Evolutionary conservation across 2,888 invertebrate species (phyloP).

Genomic region (Drosophila leonis): DNA sequence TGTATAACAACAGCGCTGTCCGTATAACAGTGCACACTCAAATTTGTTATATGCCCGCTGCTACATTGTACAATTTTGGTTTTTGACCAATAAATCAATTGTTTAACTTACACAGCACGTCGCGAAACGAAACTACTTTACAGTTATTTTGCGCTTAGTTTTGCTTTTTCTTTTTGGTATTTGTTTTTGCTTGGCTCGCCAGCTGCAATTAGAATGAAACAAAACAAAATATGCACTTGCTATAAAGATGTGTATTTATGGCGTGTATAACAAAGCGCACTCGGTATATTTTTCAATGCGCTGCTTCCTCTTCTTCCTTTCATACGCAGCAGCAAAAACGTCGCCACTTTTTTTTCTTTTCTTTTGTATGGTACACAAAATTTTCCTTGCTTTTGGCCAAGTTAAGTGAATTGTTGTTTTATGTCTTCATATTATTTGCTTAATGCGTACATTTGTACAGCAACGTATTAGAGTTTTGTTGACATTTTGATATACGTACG

Average conservation of each 20-base stretch:
- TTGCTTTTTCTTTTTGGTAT: not conserved
- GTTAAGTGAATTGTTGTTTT: not conserved
- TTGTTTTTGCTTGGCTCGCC: conserved; percentile 16
- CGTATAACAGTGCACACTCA: conserved; percentile 46
- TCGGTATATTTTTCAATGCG: conserved; percentile 50
- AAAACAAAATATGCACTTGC: conserved; percentile 46
- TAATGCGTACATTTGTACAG: not conserved
- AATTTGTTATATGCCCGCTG: conserved; percentile 42
- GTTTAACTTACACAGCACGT: conserved; percentile 50
- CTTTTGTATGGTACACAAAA: conserved; percentile 41
- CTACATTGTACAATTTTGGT: not conserved
- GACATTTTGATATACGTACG: conserved; percentile 29
- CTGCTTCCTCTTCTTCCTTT: conserved; percentile 41
- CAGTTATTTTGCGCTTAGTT: conserved; percentile 6
- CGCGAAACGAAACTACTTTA: conserved; percentile 27
- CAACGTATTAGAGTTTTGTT: conserved; percentile 32
- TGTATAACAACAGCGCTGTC: conserved; percentile 45
- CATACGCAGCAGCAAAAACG: conserved; percentile 53
- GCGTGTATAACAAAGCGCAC: conserved; percentile 35
- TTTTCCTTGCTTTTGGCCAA: conserved; percentile 14
- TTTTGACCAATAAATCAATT: conserved; percentile 46
- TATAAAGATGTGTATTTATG: conserved; percentile 32
- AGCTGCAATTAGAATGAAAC: conserved; percentile 53
- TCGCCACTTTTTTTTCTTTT: conserved; percentile 62
- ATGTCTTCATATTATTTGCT: not conserved